Conservation (phyloP, 2,888 invertebrate genomes). For the Polylopha cassiicola region DNA sequence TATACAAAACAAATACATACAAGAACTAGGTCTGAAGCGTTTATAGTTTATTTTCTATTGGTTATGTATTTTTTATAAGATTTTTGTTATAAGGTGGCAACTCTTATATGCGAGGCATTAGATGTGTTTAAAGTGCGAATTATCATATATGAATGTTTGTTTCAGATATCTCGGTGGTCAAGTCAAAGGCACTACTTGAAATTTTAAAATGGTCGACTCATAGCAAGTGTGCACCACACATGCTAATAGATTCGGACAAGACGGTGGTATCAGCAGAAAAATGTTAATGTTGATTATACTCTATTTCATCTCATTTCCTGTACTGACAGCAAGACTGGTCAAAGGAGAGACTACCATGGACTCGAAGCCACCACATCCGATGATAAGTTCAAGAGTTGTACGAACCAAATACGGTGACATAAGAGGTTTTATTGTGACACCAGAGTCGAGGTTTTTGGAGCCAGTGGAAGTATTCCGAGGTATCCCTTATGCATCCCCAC, state of each 20-base stretch:
- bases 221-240: slow-evolving; percentile 49
- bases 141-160: slow-evolving; percentile 44
- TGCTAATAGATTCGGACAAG: slow-evolving; percentile 48
- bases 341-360: slow-evolving; percentile 72
- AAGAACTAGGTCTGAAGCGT: too few species aligned
- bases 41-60: too few species aligned
- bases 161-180: slow-evolving; percentile 64
- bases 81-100: too few species aligned
- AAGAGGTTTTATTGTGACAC: slow-evolving; percentile 89
- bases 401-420: slow-evolving; percentile 93
- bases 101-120: too few species aligned
- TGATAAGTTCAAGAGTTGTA: slow-evolving; percentile 88
- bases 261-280: slow-evolving; percentile 61
- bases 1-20: too few species aligned
- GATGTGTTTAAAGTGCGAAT: too few species aligned
- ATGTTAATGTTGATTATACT: slow-evolving; percentile 66
- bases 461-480: slow-evolving; percentile 96
- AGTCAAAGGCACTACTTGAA: slow-evolving; percentile 36
- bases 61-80: too few species aligned
- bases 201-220: slow-evolving; percentile 65
- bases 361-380: slow-evolving; percentile 60
- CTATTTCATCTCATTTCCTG: slow-evolving; percentile 72
- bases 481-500: slow-evolving; percentile 96
- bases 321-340: slow-evolving; percentile 61
- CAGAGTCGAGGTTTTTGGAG: slow-evolving; percentile 88